A percentile compares a stretch with the other conserved stretches of the same genome.
These are phyloP conservation scores for Chaetophractus vellerosus DNA, from an alignment of 2,797 vertebrate genomes.

Conservation along the genomic window DNA sequence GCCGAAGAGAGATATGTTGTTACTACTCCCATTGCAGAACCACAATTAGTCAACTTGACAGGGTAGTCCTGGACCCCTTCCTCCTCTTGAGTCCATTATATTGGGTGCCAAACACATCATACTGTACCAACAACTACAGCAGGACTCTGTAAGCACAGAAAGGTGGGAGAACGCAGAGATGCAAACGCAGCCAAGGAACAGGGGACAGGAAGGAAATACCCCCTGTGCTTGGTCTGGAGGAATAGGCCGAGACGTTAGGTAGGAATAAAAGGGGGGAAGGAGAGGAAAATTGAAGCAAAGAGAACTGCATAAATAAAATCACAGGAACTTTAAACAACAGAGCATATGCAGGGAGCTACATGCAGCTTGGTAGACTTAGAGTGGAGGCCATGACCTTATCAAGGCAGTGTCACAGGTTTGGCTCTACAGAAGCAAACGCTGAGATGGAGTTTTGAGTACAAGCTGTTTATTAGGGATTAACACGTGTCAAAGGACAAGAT, in stretches of 20 bases:
- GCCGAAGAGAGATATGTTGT: background rate
- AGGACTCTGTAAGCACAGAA: background rate
- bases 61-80: too few relatives aligned
- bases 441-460: background rate
- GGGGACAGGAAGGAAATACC: background rate
- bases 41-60: too few relatives aligned
- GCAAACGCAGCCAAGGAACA: background rate
- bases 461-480: background rate
- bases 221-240: background rate
- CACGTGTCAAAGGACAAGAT: background rate
- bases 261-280: too few relatives aligned
- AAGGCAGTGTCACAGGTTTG: background rate
- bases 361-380: background rate
- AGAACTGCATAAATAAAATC: background rate
- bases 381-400: background rate
- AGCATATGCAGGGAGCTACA: background rate
- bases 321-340: background rate
- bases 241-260: background rate
- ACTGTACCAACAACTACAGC: background rate
- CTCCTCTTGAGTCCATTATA: background rate
- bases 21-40: too few relatives aligned
- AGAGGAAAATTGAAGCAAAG: background rate
- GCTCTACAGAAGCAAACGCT: background rate
- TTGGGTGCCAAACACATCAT: background rate
- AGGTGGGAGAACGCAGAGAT: background rate